Evolutionary conservation across 2,113 vertebrate species (phyloP).

Genomic region (Platichthys flesus): DNA sequence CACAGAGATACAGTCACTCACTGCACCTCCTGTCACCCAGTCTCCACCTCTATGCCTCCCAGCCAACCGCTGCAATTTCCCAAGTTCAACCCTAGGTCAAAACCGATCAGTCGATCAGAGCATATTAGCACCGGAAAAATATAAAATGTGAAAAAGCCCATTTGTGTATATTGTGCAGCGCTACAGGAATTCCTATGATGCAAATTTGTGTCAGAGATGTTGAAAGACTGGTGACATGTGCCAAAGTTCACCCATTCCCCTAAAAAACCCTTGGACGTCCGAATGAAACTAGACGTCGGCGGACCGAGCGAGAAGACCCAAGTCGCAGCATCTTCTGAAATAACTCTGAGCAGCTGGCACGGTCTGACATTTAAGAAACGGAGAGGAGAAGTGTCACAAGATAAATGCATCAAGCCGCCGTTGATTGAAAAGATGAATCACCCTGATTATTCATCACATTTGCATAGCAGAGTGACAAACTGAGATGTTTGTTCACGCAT

Average conservation of each 20-base stretch:
- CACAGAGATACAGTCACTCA: conserved; percentile 25
- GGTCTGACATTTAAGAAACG: conserved; percentile 70
- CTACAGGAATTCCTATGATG: not conserved
- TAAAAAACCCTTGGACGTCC: not conserved
- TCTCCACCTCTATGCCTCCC: conserved; percentile 52
- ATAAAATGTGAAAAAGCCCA: not conserved
- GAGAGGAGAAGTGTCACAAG: conserved; percentile 46
- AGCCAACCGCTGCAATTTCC: conserved; percentile 61
- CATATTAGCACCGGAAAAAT: conserved; percentile 14
- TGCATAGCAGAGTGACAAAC: conserved; percentile 66
- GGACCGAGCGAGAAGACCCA: not conserved
- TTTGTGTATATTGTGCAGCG: not conserved
- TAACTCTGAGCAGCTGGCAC: conserved; percentile 51
- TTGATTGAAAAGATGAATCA: conserved; percentile 66
- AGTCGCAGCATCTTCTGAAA: conserved; percentile 4
- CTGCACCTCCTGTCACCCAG: conserved; percentile 46
- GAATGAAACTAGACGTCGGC: not conserved
- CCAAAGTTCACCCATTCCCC: not conserved
- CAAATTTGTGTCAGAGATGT: conserved; percentile 14
- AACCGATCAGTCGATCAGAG: conserved; percentile 42
- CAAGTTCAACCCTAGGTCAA: conserved; percentile 72
- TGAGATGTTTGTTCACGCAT: conserved; percentile 53
- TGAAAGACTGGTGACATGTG: conserved; percentile 4
- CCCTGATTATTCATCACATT: conserved; percentile 58
- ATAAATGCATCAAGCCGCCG: conserved; percentile 52